A percentile compares a stretch with the other conserved stretches of the same genome.
Evolutionary conservation across 2,113 vertebrate genomes (phyloP).

Genomic region (Rhea pennata): DNA sequence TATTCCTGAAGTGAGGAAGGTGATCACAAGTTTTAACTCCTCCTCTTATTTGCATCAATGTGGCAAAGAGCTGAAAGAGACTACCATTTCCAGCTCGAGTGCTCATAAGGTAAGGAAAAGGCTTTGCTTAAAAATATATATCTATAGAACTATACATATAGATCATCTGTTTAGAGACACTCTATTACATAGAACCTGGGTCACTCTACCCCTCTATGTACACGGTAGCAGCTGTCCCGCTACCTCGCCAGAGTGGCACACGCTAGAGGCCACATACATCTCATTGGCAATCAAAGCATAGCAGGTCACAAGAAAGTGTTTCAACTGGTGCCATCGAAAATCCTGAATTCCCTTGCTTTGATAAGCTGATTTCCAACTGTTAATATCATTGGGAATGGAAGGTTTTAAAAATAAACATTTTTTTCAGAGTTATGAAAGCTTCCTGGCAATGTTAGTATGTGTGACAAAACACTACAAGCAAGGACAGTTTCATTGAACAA

Average conservation of each 20-base stretch:
- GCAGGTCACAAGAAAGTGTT: constrained; percentile 34
- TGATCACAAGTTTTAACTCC: constrained; percentile 13
- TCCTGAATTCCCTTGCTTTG: constrained; percentile 20
- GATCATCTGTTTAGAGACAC: constrained; percentile 51
- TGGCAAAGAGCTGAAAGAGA: constrained; percentile 8
- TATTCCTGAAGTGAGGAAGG: constrained; percentile 8
- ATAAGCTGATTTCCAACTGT: not conserved
- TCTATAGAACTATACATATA: constrained; percentile 72
- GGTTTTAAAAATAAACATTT: constrained; percentile 1
- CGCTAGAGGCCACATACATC: not conserved
- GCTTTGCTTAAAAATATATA: constrained; percentile 72
- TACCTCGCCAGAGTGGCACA: not conserved
- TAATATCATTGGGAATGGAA: not conserved
- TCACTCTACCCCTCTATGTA: constrained; percentile 33
- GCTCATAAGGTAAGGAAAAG: not conserved
- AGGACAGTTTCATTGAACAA: not conserved
- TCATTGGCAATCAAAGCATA: not conserved
- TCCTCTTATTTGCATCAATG: constrained; percentile 20
- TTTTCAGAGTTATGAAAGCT: not conserved
- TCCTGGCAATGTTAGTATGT: constrained; percentile 37
- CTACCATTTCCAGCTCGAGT: constrained; percentile 8
- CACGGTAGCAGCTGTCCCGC: not conserved
- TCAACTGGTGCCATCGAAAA: not conserved
- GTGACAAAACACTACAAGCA: not conserved
- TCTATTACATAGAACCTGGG: constrained; percentile 52